Evolutionary conservation across 37 sponge, comb jelly and placozoan species (phyloP).

Genomic region (Dysidea cf. avara): DNA sequence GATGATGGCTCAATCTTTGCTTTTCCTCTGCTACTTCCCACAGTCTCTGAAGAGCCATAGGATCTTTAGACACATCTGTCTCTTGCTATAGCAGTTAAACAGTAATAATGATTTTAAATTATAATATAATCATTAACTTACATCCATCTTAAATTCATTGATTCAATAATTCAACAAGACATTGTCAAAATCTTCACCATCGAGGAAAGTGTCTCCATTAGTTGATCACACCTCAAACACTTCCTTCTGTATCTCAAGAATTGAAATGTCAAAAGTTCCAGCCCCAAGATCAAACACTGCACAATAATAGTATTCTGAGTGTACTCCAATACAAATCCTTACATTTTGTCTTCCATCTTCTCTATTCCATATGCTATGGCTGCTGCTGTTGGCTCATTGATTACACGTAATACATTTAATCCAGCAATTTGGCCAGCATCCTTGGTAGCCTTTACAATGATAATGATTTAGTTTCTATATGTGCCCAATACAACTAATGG

Average conservation of each 20-base stretch:
- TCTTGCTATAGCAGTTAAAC: too few species aligned
- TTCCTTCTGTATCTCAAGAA: slow-evolving; percentile 95
- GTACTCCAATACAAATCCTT: slow-evolving; percentile 27
- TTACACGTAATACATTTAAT: slow-evolving; percentile 92
- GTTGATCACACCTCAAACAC: slow-evolving; percentile 99
- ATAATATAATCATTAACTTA: slow-evolving; percentile 17
- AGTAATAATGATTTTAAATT: not conserved
- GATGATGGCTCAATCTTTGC: slow-evolving; percentile 96
- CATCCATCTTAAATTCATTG: slow-evolving; percentile 91
- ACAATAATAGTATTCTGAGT: slow-evolving; percentile 57
- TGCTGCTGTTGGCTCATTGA: slow-evolving; percentile 99
- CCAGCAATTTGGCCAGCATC: slow-evolving; percentile 99
- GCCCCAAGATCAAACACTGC: slow-evolving; percentile 99
- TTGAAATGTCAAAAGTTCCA: slow-evolving; percentile 97
- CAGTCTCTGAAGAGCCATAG: slow-evolving; percentile 96
- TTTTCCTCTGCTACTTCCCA: slow-evolving; percentile 98
- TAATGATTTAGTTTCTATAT: not conserved
- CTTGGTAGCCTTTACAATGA: slow-evolving; percentile 85
- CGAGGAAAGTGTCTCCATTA: slow-evolving; percentile 97
- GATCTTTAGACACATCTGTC: slow-evolving; percentile 89
- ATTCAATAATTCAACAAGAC: slow-evolving; percentile 73
- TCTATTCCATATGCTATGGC: slow-evolving; percentile 97
- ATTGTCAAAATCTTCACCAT: slow-evolving; percentile 99
- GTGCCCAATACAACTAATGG: too few species aligned
- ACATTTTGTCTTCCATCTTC: slow-evolving; percentile 85